Conservation (phyloP, 2,113 vertebrate species). For the Spermophilus dauricus region DNA sequence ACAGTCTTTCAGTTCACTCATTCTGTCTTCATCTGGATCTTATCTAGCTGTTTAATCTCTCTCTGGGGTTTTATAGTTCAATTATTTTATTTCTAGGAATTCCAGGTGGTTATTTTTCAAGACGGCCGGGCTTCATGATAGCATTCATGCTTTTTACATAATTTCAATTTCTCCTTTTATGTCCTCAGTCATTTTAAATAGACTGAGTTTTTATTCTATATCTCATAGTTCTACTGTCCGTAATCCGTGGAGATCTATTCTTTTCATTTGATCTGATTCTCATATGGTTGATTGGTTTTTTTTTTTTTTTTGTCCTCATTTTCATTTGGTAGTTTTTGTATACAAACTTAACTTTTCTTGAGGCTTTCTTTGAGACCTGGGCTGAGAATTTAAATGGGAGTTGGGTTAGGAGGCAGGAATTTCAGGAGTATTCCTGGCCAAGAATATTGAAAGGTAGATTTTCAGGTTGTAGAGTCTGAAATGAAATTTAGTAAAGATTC, state of each 20-base stretch:
- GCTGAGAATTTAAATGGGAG: not conserved
- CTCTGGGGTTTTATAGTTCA: conserved; percentile 15
- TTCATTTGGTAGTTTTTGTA: not conserved
- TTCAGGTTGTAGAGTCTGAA: not conserved
- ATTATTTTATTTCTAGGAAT: conserved; percentile 42
- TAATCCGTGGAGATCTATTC: not conserved
- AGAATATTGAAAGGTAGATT: not conserved
- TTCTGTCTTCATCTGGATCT: not conserved
- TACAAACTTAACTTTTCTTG: not conserved
- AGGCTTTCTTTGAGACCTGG: not conserved
- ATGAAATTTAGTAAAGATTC: not conserved
- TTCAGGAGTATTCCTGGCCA: not conserved
- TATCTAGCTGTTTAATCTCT: not conserved
- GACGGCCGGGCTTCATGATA: not conserved
- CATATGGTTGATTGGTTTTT: not conserved
- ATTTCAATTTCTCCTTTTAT: conserved; percentile 26
- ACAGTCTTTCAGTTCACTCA: not conserved
- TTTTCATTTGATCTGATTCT: not conserved
- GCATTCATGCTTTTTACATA: not conserved
- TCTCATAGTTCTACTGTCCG: not conserved
- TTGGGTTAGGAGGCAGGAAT: not conserved
- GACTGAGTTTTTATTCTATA: not conserved
- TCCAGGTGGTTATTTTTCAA: conserved; percentile 12
- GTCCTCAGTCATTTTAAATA: conserved; percentile 13
- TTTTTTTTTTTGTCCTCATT: not conserved